A percentile compares a stretch with the other conserved stretches of the same genome.
These are phyloP conservation scores for Beroe ovata DNA, from an alignment of 37 sponge, comb jelly and placozoan genomes.

Conservation along the genomic window DNA sequence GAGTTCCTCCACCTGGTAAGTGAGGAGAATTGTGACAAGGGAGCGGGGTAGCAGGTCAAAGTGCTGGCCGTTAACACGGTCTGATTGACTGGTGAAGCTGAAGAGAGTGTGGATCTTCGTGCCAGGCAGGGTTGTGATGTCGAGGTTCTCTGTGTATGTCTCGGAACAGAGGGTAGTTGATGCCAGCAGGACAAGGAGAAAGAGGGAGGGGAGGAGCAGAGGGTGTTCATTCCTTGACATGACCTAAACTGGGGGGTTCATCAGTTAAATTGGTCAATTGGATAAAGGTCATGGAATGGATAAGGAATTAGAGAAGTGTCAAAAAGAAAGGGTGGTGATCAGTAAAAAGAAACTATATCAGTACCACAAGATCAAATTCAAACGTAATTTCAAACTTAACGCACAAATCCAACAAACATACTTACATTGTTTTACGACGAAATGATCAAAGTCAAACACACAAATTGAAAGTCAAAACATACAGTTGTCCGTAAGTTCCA, in stretches of 20 bases:
- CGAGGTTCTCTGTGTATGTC: neutral
- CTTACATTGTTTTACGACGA: no score
- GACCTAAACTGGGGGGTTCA: neutral
- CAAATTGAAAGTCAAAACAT: no score
- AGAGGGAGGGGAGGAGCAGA: neutral
- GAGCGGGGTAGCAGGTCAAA: conserved; percentile 92
- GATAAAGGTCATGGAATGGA: no score
- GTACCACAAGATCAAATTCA: no score
- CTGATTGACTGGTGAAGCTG: conserved; percentile 43
- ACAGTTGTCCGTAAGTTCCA: no score
- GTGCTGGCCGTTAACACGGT: conserved; percentile 70
- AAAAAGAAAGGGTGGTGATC: no score
- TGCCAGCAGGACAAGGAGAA: neutral
- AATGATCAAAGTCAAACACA: no score
- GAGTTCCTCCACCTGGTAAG: conserved; percentile 86
- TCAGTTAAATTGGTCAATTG: neutral
- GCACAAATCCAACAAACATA: no score
- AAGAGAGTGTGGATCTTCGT: conserved; percentile 6
- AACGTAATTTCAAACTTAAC: no score
- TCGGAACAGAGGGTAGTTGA: neutral
- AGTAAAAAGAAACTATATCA: no score
- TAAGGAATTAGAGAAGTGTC: no score
- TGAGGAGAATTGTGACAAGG: conserved; percentile 80
- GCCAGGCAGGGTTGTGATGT: neutral
- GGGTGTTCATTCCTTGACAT: neutral